phyloP scores from a whole-genome alignment of 2,888 invertebrate genomes.

The Monopis laevigella region DNA sequence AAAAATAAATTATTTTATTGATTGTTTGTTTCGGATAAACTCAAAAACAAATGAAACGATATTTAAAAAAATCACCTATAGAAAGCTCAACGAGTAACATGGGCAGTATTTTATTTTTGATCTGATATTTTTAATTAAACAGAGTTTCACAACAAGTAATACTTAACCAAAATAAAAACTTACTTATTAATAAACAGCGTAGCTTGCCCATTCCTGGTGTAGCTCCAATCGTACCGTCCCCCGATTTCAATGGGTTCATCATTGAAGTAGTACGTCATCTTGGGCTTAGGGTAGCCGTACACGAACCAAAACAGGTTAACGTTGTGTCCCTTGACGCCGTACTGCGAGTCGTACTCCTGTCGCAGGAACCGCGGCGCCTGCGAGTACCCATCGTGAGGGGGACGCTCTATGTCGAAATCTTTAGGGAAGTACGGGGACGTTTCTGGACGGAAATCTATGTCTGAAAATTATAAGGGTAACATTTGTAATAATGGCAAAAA shows the following conservation, averaged over 20 bases:
- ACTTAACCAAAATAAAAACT: constrained; percentile 29
- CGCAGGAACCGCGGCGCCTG: constrained; percentile 89
- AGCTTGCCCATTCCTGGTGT: constrained; percentile 90
- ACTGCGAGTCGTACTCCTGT: constrained; percentile 86
- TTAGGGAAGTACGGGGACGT: constrained; percentile 90
- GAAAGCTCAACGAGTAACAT: background rate
- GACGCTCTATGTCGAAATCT: constrained; percentile 90
- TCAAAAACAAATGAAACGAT: background rate
- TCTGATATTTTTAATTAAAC: background rate
- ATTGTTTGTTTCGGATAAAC: too few species aligned
- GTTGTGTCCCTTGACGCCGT: constrained; percentile 92
- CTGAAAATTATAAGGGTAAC: constrained; percentile 26
- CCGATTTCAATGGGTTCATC: constrained; percentile 84
- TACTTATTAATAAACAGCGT: constrained; percentile 89
- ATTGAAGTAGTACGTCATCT: constrained; percentile 89
- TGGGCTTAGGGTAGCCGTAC: constrained; percentile 96
- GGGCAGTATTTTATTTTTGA: too few species aligned
- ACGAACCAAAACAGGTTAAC: constrained; percentile 93
- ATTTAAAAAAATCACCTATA: background rate
- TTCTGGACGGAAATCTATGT: constrained; percentile 84
- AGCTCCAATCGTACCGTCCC: constrained; percentile 86
- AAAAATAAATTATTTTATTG: too few species aligned
- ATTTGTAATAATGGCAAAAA: background rate
- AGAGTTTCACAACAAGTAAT: background rate
- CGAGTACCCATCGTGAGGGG: constrained; percentile 84